Conservation (phyloP, 2,113 vertebrate genomes). For the Sceloporus tristichus region DNA sequence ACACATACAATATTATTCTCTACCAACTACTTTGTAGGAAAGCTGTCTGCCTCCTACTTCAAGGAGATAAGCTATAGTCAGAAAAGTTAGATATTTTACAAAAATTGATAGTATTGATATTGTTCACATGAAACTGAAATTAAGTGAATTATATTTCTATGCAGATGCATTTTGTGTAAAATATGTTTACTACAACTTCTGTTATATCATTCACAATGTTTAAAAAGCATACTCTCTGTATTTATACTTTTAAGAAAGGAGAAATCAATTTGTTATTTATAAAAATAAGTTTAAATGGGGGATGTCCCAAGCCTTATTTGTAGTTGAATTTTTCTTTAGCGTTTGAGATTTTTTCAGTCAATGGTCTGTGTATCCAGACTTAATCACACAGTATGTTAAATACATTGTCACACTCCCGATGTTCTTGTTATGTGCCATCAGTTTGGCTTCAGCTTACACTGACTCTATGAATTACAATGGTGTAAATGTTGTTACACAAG, state of each 20-base stretch:
- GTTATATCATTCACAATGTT: conserved; percentile 53
- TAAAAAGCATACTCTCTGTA: conserved; percentile 56
- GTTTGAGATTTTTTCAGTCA: not conserved
- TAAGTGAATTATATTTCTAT: conserved; percentile 71
- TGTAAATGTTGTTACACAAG: too few relatives aligned
- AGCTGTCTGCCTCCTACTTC: conserved; percentile 51
- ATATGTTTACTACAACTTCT: conserved; percentile 58
- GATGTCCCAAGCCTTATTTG: not conserved
- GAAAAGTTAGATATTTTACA: conserved; percentile 58
- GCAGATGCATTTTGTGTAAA: conserved; percentile 69
- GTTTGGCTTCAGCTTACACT: too few relatives aligned
- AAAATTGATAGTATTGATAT: conserved; percentile 44
- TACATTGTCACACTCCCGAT: too few relatives aligned
- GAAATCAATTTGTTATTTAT: conserved; percentile 19
- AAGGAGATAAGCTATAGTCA: conserved; percentile 46
- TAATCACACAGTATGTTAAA: not conserved
- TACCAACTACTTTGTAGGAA: conserved; percentile 51
- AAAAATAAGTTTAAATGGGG: not conserved
- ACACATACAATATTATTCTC: conserved; percentile 56
- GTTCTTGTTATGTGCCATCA: too few relatives aligned
- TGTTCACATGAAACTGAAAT: conserved; percentile 60
- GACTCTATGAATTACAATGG: too few relatives aligned
- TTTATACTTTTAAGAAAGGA: conserved; percentile 22
- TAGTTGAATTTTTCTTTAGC: not conserved
- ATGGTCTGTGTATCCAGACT: not conserved